Base-by-base conservation (phyloP, 2,888 invertebrate genomes). In the Taphrorychus bicolor region DNA sequence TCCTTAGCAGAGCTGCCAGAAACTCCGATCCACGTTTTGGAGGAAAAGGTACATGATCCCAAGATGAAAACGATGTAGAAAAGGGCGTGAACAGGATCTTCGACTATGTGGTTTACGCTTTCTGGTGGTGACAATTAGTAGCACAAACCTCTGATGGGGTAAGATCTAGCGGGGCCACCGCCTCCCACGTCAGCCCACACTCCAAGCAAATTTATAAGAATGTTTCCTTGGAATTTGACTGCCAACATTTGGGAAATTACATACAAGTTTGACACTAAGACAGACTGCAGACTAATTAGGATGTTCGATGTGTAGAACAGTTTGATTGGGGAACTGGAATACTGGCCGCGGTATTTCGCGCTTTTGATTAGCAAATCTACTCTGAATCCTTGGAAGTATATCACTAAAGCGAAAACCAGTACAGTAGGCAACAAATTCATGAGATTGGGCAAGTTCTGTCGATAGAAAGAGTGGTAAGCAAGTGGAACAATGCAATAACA, bases 301-400 rank as follows among this genome's bases (percentile, higher is more conserved):
- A 99, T 99, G 87, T 99, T 99, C 60, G 98, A 98, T 16, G 98
- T 99, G 87, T 99, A 99, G 89, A 99, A 99, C 58, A 99, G 85
- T 83, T 99, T 99, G 86, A 99, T 99, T 21, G 99, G 99, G 83
- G 99, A 99, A 75, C 97, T 97, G 76, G 96, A 97, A 87, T 98
- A 97, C 84, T 99, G 99, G 73, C 99, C 99, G 81, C 99, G 92
- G 86, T 98, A 99, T 73, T 98, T 92, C 1, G 98, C 97, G 3
- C 98, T 98, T 84, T 99, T 99, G 84, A 99, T 99, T 11, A 99
- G 99, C 69, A 99, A 88, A 85, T 99, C 99, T 69, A 99, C 99
- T 71, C 99, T 90, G 93, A 99, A 99, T 80, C 99, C 99, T 91
- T 98, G 98, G 94, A 99, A 99, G 89, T 99, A 99, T 86, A 99